Percentiles rank a stretch among this genome's conserved stretches.
Conservation (phyloP, 2,797 vertebrate genomes). For the Platyrinchus mystaceus region DNA sequence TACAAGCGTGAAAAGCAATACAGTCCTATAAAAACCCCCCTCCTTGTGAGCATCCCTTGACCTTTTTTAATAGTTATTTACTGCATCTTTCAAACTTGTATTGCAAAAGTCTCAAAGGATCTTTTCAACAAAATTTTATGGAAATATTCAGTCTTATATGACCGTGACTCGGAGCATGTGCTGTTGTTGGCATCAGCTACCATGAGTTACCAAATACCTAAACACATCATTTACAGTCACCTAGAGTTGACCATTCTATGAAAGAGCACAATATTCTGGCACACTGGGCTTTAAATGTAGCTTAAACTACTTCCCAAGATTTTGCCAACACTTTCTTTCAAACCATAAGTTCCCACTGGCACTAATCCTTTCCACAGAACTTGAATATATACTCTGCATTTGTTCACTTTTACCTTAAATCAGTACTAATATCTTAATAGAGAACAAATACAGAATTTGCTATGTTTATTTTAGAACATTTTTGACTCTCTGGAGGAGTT, state of each 20-base stretch:
- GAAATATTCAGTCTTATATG: neutral
- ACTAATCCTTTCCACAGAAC: neutral
- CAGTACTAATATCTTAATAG: neutral
- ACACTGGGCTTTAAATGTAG: neutral
- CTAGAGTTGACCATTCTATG: neutral
- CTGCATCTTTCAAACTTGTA: neutral
- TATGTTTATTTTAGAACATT: neutral
- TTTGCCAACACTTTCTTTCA: neutral
- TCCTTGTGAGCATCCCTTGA: neutral
- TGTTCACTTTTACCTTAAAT: neutral
- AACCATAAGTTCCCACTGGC: accelerated
- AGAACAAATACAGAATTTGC: neutral
- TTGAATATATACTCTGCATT: neutral
- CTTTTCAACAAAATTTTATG: neutral
- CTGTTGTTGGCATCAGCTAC: neutral
- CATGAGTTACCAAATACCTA: neutral
- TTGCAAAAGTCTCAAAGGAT: neutral
- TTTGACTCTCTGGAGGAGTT: neutral
- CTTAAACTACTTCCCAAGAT: neutral
- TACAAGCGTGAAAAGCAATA: neutral
- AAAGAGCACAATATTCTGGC: neutral
- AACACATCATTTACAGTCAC: neutral
- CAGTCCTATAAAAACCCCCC: neutral
- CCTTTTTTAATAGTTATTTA: neutral
- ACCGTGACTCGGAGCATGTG: neutral